A percentile compares a stretch with the other conserved stretches of the same genome.
These are phyloP conservation scores for Sarcophaga carnaria DNA, from an alignment of 2,888 invertebrate species.

Conservation along the genomic window DNA sequence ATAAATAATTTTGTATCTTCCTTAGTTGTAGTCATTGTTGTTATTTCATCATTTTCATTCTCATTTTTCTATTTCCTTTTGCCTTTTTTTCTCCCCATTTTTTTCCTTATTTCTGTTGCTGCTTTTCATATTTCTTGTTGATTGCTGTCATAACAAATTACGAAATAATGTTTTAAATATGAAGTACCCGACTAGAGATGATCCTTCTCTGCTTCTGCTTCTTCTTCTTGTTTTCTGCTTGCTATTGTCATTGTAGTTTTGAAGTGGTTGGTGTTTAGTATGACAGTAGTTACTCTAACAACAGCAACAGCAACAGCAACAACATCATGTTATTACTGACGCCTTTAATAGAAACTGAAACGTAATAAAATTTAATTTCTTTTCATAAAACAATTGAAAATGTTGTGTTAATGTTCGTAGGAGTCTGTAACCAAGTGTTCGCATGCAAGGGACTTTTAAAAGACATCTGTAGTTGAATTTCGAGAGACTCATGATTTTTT, in stretches of 20 bases:
- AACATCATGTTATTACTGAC: slow-evolving; percentile 19
- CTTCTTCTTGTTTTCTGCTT: slow-evolving; percentile 20
- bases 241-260: slow-evolving; percentile 37
- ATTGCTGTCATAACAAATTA: slow-evolving; percentile 70
- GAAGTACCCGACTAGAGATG: slow-evolving; percentile 30
- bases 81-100: background rate
- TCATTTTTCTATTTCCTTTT: background rate
- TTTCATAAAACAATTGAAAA: too few species aligned
- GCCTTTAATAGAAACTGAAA: background rate
- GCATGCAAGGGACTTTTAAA: too few species aligned
- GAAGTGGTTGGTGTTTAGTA: background rate
- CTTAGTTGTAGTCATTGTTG: slow-evolving; percentile 37
- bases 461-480: too few species aligned
- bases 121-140: slow-evolving; percentile 63
- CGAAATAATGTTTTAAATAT: slow-evolving; percentile 67
- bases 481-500: too few species aligned
- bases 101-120: slow-evolving; percentile 11
- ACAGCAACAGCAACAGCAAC: background rate
- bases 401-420: too few species aligned
- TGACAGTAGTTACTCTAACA: background rate
- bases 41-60: background rate
- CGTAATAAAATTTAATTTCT: background rate
- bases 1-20: slow-evolving; percentile 40
- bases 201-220: too few species aligned
- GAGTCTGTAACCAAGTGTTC: too few species aligned